phyloP scores from a whole-genome alignment of 2,797 vertebrate genomes.

The Lerista edwardsae region DNA sequence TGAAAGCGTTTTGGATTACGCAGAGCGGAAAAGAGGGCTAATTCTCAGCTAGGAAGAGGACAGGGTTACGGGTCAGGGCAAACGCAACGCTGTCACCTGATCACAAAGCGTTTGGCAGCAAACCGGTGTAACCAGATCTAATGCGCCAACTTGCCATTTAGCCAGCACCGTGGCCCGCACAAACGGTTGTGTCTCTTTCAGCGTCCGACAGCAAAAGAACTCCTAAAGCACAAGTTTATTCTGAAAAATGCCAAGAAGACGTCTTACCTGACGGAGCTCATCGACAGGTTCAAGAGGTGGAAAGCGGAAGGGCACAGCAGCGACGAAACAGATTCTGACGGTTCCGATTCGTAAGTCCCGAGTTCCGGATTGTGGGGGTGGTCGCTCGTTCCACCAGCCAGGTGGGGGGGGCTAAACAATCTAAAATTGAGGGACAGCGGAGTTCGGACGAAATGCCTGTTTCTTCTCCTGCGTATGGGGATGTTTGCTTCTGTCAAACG shows the following conservation, averaged over 20 bases:
- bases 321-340: conserved; percentile 85
- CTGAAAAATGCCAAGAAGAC: conserved; percentile 86
- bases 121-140: not conserved
- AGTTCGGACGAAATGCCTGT: not conserved
- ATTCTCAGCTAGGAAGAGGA: not conserved
- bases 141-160: not conserved
- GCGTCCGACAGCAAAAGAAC: conserved; percentile 84
- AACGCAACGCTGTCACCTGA: not conserved
- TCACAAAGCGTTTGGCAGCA: not conserved
- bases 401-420: not conserved
- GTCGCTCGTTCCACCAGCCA: too few species aligned
- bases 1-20: not conserved
- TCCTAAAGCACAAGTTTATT: conserved; percentile 87
- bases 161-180: not conserved
- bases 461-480: not conserved
- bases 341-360: conserved; percentile 84
- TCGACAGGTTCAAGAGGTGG: conserved; percentile 88
- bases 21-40: not conserved
- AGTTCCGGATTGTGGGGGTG: not conserved
- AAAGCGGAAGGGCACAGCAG: conserved; percentile 88
- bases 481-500: not conserved
- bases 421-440: not conserved
- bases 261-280: conserved; percentile 84
- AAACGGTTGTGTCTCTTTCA: conserved; percentile 60
- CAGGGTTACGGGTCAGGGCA: too few species aligned